Conservation (phyloP, 2,113 vertebrate genomes). For the Empidonax alnorum region DNA sequence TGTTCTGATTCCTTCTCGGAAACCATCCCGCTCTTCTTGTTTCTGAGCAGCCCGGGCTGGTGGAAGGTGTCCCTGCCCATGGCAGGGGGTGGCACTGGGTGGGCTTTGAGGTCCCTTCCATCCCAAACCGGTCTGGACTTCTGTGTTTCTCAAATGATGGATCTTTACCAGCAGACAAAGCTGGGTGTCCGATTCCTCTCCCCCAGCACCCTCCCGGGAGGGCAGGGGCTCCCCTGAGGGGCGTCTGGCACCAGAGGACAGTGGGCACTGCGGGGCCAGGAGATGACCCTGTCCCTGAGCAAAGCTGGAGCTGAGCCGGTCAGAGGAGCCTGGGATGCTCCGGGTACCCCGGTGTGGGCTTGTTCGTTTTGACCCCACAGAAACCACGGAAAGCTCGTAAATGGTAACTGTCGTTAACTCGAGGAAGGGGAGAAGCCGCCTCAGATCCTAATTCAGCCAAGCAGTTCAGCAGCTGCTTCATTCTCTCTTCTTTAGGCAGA, state of each 20-base stretch:
- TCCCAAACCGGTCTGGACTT: neutral
- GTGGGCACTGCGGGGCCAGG: rapidly evolving
- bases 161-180: neutral
- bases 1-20: neutral
- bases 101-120: too few species aligned
- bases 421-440: neutral
- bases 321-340: too few species aligned
- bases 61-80: neutral
- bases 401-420: neutral
- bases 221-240: neutral
- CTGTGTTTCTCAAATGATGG: neutral
- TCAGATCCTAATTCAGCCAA: neutral
- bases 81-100: neutral
- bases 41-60: rapidly evolving
- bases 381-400: neutral
- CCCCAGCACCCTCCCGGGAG: rapidly evolving
- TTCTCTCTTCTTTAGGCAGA: neutral
- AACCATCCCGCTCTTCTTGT: neutral
- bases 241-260: neutral
- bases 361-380: rapidly evolving
- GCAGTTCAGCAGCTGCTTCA: neutral
- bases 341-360: rapidly evolving
- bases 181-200: too few species aligned
- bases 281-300: rapidly evolving
- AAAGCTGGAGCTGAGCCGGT: neutral